phyloP scores from a whole-genome alignment of 2,888 invertebrate genomes.

The Yponomeuta cagnagella region DNA sequence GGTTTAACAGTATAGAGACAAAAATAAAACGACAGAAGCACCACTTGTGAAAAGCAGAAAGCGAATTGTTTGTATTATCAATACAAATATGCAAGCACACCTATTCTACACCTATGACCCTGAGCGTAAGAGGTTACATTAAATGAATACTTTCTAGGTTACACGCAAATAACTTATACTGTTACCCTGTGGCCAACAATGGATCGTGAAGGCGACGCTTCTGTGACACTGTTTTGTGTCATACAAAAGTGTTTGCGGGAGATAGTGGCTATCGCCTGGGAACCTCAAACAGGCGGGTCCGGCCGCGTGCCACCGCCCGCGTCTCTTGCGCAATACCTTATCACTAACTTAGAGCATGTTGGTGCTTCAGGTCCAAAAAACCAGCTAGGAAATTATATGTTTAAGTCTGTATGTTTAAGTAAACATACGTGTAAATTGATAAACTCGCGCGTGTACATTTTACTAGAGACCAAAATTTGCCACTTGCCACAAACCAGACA shows the following conservation, averaged over 20 bases:
- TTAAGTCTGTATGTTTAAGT: no score
- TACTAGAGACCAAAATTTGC: no score
- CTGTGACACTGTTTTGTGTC: conserved; percentile 27
- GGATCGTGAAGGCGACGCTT: no score
- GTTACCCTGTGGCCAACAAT: no score
- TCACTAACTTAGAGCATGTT: background rate
- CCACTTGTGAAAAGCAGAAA: background rate
- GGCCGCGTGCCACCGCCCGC: conserved; percentile 54
- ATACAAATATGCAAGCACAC: no score
- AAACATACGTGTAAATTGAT: no score
- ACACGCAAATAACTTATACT: no score
- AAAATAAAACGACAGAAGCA: background rate
- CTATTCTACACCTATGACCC: no score
- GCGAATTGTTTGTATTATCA: background rate
- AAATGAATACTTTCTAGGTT: no score
- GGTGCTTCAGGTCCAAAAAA: background rate
- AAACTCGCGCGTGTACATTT: no score
- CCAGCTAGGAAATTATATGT: background rate
- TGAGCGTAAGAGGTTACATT: no score
- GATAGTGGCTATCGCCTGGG: conserved; percentile 73
- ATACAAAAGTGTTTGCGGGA: conserved; percentile 56
- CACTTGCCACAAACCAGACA: no score
- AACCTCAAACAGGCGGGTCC: conserved; percentile 67
- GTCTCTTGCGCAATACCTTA: conserved; percentile 44
- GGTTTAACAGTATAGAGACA: background rate